Percentiles rank a stretch among this genome's conserved stretches.
Evolutionary conservation across 2,797 vertebrate genomes (phyloP).

Genomic region (Alosa sapidissima): DNA sequence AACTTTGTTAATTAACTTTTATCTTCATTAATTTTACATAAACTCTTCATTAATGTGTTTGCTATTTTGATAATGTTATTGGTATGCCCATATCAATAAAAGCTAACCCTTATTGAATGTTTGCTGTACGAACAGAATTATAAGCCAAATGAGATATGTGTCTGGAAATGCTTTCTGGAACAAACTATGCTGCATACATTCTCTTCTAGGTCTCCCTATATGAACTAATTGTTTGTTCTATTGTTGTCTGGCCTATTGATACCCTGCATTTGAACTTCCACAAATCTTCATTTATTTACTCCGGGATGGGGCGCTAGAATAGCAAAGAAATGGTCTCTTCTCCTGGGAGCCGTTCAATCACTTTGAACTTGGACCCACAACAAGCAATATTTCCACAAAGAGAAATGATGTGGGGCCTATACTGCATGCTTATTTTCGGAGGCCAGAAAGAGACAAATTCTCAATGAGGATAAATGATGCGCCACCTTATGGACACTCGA

Average conservation of each 20-base stretch:
- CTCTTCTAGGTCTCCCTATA: background rate
- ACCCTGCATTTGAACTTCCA: slow-evolving; percentile 41
- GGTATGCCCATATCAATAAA: background rate
- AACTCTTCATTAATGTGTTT: background rate
- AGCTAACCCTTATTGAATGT: background rate
- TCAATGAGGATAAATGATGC: slow-evolving; percentile 56
- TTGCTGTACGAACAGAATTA: background rate
- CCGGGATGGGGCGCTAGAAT: slow-evolving; percentile 47
- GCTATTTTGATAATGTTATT: slow-evolving; percentile 11
- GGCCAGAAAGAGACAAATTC: slow-evolving; percentile 59
- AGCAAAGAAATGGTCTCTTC: slow-evolving; percentile 66
- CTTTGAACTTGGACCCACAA: slow-evolving; percentile 60
- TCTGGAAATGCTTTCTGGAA: background rate
- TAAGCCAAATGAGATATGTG: background rate
- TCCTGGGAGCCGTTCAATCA: slow-evolving; percentile 71
- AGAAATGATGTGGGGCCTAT: slow-evolving; percentile 57
- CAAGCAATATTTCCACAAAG: slow-evolving; percentile 47
- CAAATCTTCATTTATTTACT: slow-evolving; percentile 50
- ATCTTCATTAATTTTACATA: too few relatives aligned
- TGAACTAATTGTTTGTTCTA: background rate
- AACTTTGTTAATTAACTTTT: too few relatives aligned
- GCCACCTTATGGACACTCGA: slow-evolving; percentile 54
- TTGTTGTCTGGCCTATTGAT: slow-evolving; percentile 37
- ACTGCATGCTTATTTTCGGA: slow-evolving; percentile 60
- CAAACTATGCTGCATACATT: background rate